Evolutionary conservation across 2,888 invertebrate species (phyloP).

Genomic region (Deladenus siricidicola): DNA sequence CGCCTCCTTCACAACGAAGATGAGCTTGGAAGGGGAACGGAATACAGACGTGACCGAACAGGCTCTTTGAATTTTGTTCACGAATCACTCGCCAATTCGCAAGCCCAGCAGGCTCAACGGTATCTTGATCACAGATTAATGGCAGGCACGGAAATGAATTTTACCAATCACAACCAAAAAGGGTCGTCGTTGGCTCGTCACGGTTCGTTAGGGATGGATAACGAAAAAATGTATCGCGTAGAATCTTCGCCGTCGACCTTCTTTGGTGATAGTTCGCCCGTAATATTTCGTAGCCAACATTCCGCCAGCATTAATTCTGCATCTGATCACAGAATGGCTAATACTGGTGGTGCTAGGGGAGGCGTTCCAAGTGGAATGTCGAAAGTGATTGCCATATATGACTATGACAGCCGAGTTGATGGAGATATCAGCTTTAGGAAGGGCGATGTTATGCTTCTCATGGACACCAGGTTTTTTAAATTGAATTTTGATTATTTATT

Average conservation of each 20-base stretch:
- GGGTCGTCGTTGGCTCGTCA: too few relatives aligned
- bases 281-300: not conserved
- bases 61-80: too few relatives aligned
- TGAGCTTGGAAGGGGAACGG: not conserved
- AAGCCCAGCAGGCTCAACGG: not conserved
- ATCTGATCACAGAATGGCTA: not conserved
- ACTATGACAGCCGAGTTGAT: slow-evolving; percentile 85
- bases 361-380: too few relatives aligned
- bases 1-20: not conserved
- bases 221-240: not conserved
- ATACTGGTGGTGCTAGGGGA: too few relatives aligned
- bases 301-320: not conserved
- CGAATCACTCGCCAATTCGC: too few relatives aligned
- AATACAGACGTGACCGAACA: too few relatives aligned
- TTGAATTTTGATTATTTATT: not conserved
- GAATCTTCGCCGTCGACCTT: not conserved
- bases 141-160: not conserved
- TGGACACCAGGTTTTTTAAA: slow-evolving; percentile 66
- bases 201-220: not conserved
- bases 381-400: slow-evolving; percentile 68
- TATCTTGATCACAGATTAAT: not conserved
- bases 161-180: not conserved
- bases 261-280: not conserved
- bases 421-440: slow-evolving; percentile 88
- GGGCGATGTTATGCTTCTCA: slow-evolving; percentile 88